Evolutionary conservation across 1,140 invertebrate genomes (phyloP).

Genomic region (Lithobius niger): DNA sequence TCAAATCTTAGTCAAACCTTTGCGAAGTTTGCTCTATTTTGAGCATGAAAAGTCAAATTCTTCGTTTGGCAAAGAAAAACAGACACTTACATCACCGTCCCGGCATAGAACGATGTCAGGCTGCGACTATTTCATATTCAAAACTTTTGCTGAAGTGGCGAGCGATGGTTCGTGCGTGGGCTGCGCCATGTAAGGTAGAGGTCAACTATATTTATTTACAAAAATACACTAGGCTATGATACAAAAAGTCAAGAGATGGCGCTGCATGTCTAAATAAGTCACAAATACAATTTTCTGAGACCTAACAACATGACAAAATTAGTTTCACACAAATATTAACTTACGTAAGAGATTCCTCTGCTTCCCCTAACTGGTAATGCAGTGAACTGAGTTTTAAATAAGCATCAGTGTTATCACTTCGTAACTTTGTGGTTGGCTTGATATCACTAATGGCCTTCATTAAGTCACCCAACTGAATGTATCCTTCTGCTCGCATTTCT

Average conservation of each 20-base stretch:
- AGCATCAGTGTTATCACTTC: conserved; percentile 79
- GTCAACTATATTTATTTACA: background rate
- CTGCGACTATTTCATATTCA: too few species aligned
- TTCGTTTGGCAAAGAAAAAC: too few species aligned
- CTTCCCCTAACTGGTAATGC: conserved; percentile 80
- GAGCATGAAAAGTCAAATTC: too few species aligned
- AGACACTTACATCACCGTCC: too few species aligned
- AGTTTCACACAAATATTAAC: conserved; percentile 11
- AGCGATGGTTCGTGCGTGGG: background rate
- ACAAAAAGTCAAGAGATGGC: background rate
- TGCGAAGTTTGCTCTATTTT: too few species aligned
- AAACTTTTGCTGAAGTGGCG: background rate
- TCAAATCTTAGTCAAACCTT: too few species aligned
- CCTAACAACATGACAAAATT: background rate
- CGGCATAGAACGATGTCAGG: too few species aligned
- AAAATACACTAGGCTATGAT: background rate
- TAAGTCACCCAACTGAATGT: conserved; percentile 63
- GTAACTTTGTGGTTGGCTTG: conserved; percentile 72
- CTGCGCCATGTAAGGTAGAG: background rate
- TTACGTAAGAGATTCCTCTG: conserved; percentile 76
- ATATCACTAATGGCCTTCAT: conserved; percentile 82
- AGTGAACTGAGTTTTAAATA: conserved; percentile 68
- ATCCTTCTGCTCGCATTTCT: conserved; percentile 72
- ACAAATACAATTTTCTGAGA: too few species aligned
- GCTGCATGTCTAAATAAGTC: background rate